phyloP scores from a whole-genome alignment of 2,113 vertebrate species.

The Psophia crepitans region DNA sequence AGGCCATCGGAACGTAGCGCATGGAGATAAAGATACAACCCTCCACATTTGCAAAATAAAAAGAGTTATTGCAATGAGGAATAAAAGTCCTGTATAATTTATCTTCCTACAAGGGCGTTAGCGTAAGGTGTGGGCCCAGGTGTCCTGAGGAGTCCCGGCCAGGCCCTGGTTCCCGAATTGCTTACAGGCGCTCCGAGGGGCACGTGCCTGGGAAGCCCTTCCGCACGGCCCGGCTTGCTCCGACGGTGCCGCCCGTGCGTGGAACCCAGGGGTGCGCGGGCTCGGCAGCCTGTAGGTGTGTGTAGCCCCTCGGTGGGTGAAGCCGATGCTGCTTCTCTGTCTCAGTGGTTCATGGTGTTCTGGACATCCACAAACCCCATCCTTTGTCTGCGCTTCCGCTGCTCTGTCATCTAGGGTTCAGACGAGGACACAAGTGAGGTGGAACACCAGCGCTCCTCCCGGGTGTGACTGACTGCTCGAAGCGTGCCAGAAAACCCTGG shows the following conservation, averaged over 20 bases:
- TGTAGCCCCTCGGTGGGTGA: not conserved
- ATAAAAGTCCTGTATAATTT: constrained; percentile 16
- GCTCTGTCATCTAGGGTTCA: constrained; percentile 90
- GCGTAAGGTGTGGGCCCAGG: constrained; percentile 14
- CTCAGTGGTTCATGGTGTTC: constrained; percentile 76
- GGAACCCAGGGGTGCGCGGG: not conserved
- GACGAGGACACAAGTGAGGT: not conserved
- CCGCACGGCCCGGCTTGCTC: not conserved
- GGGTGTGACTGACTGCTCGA: not conserved
- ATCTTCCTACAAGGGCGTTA: constrained; percentile 42
- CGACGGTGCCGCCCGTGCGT: not conserved
- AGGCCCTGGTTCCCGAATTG: not conserved
- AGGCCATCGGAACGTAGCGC: constrained; percentile 47
- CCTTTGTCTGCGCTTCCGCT: constrained; percentile 93
- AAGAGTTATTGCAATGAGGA: constrained; percentile 47
- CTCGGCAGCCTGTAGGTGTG: not conserved
- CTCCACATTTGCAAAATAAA: constrained; percentile 14
- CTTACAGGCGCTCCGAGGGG: not conserved
- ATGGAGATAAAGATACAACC: constrained; percentile 44
- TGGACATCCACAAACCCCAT: constrained; percentile 95
- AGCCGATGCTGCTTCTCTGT: not conserved
- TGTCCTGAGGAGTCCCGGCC: not conserved
- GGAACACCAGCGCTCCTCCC: not conserved
- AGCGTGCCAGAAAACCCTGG: not conserved
- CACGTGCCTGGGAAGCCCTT: not conserved